phyloP scores from a whole-genome alignment of 2,797 vertebrate genomes.

The Oryzias sinensis region DNA sequence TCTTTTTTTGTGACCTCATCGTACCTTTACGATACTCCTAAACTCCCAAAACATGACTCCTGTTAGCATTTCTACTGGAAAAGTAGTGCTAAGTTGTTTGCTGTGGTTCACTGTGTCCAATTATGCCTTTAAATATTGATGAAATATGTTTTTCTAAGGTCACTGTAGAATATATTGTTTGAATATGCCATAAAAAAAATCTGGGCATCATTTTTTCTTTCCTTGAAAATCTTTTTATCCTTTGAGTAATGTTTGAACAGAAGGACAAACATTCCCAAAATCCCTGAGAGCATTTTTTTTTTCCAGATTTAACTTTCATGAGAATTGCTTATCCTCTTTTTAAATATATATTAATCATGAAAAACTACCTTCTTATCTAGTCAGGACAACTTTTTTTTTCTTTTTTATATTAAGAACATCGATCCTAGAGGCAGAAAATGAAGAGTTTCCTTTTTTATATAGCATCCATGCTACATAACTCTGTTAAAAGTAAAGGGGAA shows the following conservation, averaged over 20 bases:
- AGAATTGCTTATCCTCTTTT: constrained; percentile 20
- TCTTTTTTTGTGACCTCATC: constrained; percentile 48
- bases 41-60: constrained; percentile 32
- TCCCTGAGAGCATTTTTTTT: constrained; percentile 37
- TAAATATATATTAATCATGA: background rate
- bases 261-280: constrained; percentile 41
- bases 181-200: constrained; percentile 25
- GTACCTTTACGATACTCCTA: constrained; percentile 39
- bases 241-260: constrained; percentile 26
- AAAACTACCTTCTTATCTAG: background rate
- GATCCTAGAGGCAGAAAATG: too few species aligned
- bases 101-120: constrained; percentile 5
- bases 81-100: constrained; percentile 27
- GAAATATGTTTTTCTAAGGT: constrained; percentile 20
- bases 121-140: constrained; percentile 1
- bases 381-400: background rate
- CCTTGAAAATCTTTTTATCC: constrained; percentile 34
- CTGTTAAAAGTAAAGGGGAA: too few species aligned
- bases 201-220: constrained; percentile 11
- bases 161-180: constrained; percentile 25
- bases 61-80: constrained; percentile 33
- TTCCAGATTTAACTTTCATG: constrained; percentile 31
- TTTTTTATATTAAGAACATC: too few species aligned
- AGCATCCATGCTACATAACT: too few species aligned
- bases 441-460: too few species aligned